Conservation (phyloP, 1,140 invertebrate genomes). For the Rhyzopertha dominica region DNA sequence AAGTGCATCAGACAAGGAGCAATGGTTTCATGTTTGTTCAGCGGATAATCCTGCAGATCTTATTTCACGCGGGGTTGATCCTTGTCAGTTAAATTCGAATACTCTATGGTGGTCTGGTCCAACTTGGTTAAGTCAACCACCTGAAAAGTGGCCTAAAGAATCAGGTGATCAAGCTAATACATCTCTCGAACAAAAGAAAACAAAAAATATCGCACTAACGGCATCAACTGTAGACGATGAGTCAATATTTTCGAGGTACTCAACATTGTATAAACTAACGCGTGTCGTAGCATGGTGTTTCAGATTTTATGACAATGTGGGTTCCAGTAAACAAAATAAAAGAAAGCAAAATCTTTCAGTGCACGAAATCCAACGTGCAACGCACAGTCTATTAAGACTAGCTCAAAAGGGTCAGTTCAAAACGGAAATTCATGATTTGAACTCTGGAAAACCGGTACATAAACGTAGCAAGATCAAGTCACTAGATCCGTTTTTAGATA, state of each 20-base stretch:
- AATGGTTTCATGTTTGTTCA: too few relatives aligned
- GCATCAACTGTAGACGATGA: background rate
- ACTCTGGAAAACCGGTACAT: background rate
- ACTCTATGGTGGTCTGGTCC: too few relatives aligned
- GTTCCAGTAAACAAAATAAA: background rate
- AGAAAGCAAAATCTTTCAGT: background rate
- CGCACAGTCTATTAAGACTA: constrained; percentile 4
- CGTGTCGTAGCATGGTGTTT: constrained; percentile 6
- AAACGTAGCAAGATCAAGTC: constrained; percentile 13
- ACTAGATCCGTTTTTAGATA: constrained; percentile 28
- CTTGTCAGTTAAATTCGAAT: too few relatives aligned
- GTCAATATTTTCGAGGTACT: constrained; percentile 5
- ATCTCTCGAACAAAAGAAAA: too few relatives aligned
- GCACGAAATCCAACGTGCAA: constrained; percentile 10
- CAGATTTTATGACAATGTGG: constrained; percentile 12
- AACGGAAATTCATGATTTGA: constrained; percentile 7
- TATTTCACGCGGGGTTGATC: too few relatives aligned
- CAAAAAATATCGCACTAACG: too few relatives aligned
- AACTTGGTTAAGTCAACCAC: too few relatives aligned
- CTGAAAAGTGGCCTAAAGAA: constrained; percentile 2
- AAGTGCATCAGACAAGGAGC: too few relatives aligned
- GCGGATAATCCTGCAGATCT: too few relatives aligned
- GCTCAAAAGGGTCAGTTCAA: constrained; percentile 6
- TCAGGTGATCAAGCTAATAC: too few relatives aligned
- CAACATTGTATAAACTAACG: constrained; percentile 6